Conservation (phyloP, 2,113 vertebrate species). For the Mesocricetus auratus region DNA sequence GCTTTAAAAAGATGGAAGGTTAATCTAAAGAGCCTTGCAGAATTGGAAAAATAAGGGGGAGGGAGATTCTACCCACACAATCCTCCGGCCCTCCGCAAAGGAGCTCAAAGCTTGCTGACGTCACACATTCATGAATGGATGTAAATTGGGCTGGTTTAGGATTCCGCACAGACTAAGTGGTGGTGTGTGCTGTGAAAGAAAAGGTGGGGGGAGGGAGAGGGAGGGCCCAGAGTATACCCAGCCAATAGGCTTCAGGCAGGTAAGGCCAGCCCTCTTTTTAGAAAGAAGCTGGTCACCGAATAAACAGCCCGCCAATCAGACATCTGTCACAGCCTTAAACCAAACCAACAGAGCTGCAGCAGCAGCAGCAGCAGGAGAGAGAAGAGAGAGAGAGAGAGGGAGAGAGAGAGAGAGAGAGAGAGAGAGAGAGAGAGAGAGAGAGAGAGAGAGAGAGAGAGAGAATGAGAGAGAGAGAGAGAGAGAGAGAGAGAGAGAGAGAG, state of each 20-base stretch:
- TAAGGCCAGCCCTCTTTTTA: constrained; percentile 76
- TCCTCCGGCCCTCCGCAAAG: constrained; percentile 87
- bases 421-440: not conserved
- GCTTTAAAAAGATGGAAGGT: constrained; percentile 82
- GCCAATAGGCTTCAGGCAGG: constrained; percentile 80
- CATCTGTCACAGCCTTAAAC: constrained; percentile 45
- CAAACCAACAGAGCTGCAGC: constrained; percentile 3
- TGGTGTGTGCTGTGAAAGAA: constrained; percentile 72
- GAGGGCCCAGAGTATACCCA: constrained; percentile 54
- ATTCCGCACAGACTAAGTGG: constrained; percentile 77
- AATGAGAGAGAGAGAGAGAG: not conserved
- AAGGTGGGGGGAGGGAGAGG: not conserved
- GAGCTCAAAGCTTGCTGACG: constrained; percentile 87
- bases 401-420: not conserved
- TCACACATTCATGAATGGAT: constrained; percentile 93
- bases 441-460: not conserved
- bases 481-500: not conserved
- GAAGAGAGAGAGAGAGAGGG: too few species aligned
- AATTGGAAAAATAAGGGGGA: constrained; percentile 64
- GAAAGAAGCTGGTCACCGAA: constrained; percentile 77
- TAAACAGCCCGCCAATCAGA: constrained; percentile 70
- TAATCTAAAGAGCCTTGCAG: constrained; percentile 68
- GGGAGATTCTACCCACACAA: constrained; percentile 87
- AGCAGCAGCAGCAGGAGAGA: constrained; percentile 8
- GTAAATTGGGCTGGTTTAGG: constrained; percentile 84